These are phyloP conservation scores for Helicoverpa assulta DNA, from an alignment of 2,888 invertebrate genomes.

Conservation along the genomic window DNA sequence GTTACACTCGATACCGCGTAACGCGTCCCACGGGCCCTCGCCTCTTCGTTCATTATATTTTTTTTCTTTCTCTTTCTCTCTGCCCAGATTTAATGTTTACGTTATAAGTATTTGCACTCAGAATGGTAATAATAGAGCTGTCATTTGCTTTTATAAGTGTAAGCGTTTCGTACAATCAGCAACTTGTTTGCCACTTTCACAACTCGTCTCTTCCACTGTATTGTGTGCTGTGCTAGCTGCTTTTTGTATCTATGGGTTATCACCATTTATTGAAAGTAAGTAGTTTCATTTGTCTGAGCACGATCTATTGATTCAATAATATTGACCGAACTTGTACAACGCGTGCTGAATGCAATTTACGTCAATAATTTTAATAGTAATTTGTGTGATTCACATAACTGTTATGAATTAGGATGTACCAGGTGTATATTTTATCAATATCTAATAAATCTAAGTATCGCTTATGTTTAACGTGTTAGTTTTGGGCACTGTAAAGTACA, in stretches of 20 bases:
- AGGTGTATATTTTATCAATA: constrained; percentile 45
- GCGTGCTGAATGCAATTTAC: constrained; percentile 58
- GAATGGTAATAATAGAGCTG: constrained; percentile 90
- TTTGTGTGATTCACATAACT: constrained; percentile 54
- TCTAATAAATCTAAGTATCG: constrained; percentile 61
- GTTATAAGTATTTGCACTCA: constrained; percentile 84
- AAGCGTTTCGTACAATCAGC: constrained; percentile 89
- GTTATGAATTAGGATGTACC: constrained; percentile 56
- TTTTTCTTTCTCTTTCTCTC: constrained; percentile 82
- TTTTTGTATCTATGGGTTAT: constrained; percentile 90
- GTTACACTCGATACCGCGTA: constrained; percentile 64
- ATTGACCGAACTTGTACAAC: constrained; percentile 61
- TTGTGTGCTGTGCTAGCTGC: constrained; percentile 90
- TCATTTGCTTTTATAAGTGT: constrained; percentile 89
- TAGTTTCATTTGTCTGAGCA: constrained; percentile 85
- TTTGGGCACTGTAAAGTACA: constrained; percentile 85
- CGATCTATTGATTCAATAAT: constrained; percentile 77
- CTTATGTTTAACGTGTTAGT: constrained; percentile 75
- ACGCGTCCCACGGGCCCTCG: constrained; percentile 63
- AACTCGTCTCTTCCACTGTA: constrained; percentile 89
- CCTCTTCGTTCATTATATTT: constrained; percentile 58
- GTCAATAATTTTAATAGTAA: constrained; percentile 45
- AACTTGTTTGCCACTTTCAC: constrained; percentile 89
- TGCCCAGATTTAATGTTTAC: constrained; percentile 82
- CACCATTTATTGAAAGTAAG: constrained; percentile 87